These are phyloP conservation scores for Morpho achilles DNA, from an alignment of 2,888 invertebrate genomes.

Conservation along the genomic window DNA sequence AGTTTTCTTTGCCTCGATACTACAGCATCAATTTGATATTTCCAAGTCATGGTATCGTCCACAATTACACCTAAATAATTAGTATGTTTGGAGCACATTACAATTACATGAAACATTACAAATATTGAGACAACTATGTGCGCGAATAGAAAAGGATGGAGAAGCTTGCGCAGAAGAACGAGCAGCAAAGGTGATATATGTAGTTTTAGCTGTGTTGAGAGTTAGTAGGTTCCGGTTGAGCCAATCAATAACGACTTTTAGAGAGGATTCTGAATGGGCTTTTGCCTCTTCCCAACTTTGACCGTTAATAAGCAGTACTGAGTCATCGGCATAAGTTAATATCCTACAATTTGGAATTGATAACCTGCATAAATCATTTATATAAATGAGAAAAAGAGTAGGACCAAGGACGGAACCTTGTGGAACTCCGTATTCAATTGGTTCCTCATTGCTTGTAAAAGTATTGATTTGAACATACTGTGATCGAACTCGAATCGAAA, in stretches of 20 bases:
- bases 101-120: no score
- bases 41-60: no score
- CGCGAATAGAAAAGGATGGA: no score
- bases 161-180: no score
- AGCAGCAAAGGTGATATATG: no score
- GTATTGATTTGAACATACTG: neutral
- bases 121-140: no score
- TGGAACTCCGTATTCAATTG: neutral
- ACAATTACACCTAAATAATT: no score
- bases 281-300: neutral
- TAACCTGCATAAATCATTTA: neutral
- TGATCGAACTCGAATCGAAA: neutral
- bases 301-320: neutral
- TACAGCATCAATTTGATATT: no score
- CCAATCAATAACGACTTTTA: neutral
- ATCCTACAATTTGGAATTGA: neutral
- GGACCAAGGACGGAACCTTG: neutral
- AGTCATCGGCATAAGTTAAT: neutral
- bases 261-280: neutral
- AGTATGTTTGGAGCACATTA: no score
- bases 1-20: no score
- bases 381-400: neutral
- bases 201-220: no score
- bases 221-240: neutral
- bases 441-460: no score